These are phyloP conservation scores for Tichodroma muraria DNA, from an alignment of 2,113 vertebrate species.

Conservation along the genomic window DNA sequence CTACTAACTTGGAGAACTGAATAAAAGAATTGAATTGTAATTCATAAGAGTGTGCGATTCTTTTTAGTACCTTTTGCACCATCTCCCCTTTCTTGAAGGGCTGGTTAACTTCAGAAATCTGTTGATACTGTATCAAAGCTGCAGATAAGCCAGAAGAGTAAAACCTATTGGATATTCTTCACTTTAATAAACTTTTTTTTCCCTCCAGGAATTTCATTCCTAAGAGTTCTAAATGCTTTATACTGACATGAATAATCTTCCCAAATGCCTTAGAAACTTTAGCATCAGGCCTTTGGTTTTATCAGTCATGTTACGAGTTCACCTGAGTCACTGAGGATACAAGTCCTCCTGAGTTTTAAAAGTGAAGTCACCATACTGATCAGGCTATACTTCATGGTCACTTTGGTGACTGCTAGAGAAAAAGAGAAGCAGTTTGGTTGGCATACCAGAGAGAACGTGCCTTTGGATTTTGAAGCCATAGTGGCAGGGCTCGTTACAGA, in stretches of 20 bases:
- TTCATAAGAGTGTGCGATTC: not conserved
- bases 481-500: not conserved
- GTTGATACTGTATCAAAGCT: not conserved
- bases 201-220: not conserved
- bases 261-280: not conserved
- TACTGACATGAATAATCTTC: not conserved
- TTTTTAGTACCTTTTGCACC: not conserved
- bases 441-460: not conserved
- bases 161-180: not conserved
- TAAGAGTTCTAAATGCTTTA: not conserved
- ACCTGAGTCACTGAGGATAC: not conserved
- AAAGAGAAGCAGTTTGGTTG: not conserved
- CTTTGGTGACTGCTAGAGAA: not conserved
- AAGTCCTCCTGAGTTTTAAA: not conserved
- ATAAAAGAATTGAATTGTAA: slow-evolving; percentile 26
- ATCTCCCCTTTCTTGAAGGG: not conserved
- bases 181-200: not conserved
- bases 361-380: not conserved
- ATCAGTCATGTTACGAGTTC: not conserved
- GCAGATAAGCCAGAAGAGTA: not conserved
- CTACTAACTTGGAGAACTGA: not conserved
- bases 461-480: not conserved
- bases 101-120: not conserved
- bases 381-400: not conserved
- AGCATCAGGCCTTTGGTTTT: not conserved